Conservation (phyloP, 2,888 invertebrate species). For the Hyposoter dolosus region DNA sequence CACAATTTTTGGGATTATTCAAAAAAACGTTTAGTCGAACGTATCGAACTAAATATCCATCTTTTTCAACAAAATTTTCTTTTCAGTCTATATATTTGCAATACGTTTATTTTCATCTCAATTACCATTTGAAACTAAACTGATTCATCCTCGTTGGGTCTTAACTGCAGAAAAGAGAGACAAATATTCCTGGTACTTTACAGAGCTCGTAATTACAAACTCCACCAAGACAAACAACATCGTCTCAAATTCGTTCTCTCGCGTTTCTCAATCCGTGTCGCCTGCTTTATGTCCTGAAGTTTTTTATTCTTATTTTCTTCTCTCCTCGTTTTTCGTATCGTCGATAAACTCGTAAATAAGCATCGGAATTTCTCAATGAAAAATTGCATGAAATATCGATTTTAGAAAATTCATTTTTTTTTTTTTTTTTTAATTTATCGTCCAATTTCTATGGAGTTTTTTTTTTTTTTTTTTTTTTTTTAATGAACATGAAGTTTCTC, state of each 20-base stretch:
- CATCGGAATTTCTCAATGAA: background rate
- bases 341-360: background rate
- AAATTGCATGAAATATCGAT: background rate
- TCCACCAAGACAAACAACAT: conserved; percentile 39
- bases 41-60: too few relatives aligned
- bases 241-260: conserved; percentile 55
- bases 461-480: background rate
- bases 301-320: background rate
- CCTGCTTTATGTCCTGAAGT: conserved; percentile 3
- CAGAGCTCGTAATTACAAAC: conserved; percentile 37
- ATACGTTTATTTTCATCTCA: conserved; percentile 9
- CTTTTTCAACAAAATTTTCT: too few relatives aligned
- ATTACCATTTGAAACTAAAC: conserved; percentile 28
- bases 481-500: background rate
- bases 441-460: background rate
- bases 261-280: conserved; percentile 42
- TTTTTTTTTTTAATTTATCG: background rate
- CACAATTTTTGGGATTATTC: too few relatives aligned
- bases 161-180: conserved; percentile 17
- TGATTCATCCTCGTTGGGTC: conserved; percentile 25
- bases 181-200: conserved; percentile 36
- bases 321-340: background rate
- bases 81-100: background rate
- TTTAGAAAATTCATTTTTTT: background rate
- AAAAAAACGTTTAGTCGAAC: too few relatives aligned